Conservation (phyloP, 1,140 invertebrate genomes). For the Drosophila persimilis region DNA sequence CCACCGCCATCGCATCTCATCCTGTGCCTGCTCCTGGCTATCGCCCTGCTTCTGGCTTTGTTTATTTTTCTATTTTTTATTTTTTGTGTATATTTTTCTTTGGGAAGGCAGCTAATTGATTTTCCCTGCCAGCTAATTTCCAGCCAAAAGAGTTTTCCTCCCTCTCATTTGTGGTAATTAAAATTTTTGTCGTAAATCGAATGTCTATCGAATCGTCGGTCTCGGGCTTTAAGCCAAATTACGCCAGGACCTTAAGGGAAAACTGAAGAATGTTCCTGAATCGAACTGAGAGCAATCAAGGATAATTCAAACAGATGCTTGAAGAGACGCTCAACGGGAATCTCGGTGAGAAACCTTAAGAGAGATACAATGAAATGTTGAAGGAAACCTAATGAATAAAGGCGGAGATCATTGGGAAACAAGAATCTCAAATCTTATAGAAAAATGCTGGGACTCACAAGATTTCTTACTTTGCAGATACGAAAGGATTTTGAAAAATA, state of each 20-base stretch:
- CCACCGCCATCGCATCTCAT: neutral
- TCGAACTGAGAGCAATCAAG: no score
- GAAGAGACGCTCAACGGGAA: no score
- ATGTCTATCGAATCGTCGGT: neutral
- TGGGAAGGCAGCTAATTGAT: conserved; percentile 64
- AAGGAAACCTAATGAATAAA: no score
- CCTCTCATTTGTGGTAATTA: conserved; percentile 58
- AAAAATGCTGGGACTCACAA: no score
- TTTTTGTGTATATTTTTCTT: conserved; percentile 24
- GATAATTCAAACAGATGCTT: no score
- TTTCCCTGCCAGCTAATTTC: conserved; percentile 66
- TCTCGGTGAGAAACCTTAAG: no score
- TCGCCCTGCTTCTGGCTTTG: conserved; percentile 46
- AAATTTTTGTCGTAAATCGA: conserved; percentile 64
- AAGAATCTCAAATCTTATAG: no score
- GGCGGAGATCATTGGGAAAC: no score
- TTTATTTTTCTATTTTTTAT: conserved; percentile 43
- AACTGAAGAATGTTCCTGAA: neutral
- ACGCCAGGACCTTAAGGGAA: conserved; percentile 9
- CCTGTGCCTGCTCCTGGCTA: conserved; percentile 10
- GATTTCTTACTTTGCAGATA: no score
- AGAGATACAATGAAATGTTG: no score
- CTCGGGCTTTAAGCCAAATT: conserved; percentile 7
- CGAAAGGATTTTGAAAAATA: no score
- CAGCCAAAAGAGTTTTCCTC: conserved; percentile 60